Evolutionary conservation across 2,797 vertebrate genomes (phyloP).

Genomic region (Tenualosa ilisha): DNA sequence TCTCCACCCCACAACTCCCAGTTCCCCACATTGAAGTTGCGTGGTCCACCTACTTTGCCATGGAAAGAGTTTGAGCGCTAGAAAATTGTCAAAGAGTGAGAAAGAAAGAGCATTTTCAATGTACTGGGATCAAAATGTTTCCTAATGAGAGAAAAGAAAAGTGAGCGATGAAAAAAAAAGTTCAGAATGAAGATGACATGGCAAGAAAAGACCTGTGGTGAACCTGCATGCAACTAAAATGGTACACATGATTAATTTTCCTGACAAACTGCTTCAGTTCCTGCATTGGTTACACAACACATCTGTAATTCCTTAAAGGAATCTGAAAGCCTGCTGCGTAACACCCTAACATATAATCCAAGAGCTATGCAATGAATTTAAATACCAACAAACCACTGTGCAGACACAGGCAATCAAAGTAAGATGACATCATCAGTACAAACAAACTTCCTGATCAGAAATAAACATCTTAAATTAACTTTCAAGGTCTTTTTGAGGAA

Average conservation of each 20-base stretch:
- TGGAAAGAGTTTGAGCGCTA: slow-evolving; percentile 73
- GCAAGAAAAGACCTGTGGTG: not conserved
- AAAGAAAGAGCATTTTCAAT: slow-evolving; percentile 63
- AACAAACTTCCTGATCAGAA: not conserved
- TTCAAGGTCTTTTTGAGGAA: too few species aligned
- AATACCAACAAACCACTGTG: not conserved
- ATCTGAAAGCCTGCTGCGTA: not conserved
- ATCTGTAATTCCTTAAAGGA: slow-evolving; percentile 7
- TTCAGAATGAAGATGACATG: not conserved
- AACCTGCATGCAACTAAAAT: slow-evolving; percentile 3
- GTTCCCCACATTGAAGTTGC: slow-evolving; percentile 77
- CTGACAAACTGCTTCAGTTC: not conserved
- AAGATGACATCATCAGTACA: not conserved
- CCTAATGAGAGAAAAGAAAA: not conserved
- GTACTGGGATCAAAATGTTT: slow-evolving; percentile 48
- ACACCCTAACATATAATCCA: not conserved
- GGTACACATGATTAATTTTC: not conserved
- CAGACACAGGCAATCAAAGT: not conserved
- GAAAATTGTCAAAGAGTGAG: slow-evolving; percentile 53
- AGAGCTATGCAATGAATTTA: not conserved
- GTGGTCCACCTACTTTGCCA: slow-evolving; percentile 75
- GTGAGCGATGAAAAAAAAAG: not conserved
- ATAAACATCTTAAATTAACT: not conserved
- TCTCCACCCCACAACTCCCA: slow-evolving; percentile 83
- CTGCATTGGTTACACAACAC: not conserved